phyloP scores from a whole-genome alignment of 1,140 invertebrate genomes.

The Vanessa atalanta region DNA sequence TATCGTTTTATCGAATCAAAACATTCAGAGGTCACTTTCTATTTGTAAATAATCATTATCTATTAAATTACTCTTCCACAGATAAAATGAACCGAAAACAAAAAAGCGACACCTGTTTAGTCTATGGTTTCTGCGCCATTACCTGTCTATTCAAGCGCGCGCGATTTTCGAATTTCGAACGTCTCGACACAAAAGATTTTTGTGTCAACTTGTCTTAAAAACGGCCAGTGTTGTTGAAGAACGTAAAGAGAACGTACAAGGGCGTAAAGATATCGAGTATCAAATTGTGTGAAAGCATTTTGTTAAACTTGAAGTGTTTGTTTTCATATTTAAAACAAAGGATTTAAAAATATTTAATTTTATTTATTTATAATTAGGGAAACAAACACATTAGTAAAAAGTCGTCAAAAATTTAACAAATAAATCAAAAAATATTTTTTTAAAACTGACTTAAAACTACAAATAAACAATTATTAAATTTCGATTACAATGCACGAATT shows the following conservation, averaged over 20 bases:
- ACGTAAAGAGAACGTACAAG: conserved; percentile 6
- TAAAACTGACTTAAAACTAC: too few relatives aligned
- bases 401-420: too few relatives aligned
- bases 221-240: conserved; percentile 31
- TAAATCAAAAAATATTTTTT: too few relatives aligned
- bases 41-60: neutral
- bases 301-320: neutral
- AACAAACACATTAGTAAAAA: too few relatives aligned
- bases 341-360: too few relatives aligned
- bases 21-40: conserved; percentile 4
- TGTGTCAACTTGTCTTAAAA: conserved; percentile 57
- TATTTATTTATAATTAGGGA: too few relatives aligned
- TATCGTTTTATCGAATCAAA: neutral
- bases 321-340: too few relatives aligned
- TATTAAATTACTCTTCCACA: too few relatives aligned
- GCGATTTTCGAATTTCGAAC: conserved; percentile 67
- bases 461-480: too few relatives aligned
- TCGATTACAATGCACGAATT: too few relatives aligned
- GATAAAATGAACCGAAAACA: neutral
- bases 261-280: conserved; percentile 20
- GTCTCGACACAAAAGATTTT: conserved; percentile 49
- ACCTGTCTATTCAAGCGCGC: conserved; percentile 55
- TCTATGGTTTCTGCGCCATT: conserved; percentile 71
- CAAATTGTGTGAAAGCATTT: conserved; percentile 20
- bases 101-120: conserved; percentile 56